These are phyloP conservation scores for Diachrysia chrysitis DNA, from an alignment of 2,888 invertebrate species.

Conservation along the genomic window DNA sequence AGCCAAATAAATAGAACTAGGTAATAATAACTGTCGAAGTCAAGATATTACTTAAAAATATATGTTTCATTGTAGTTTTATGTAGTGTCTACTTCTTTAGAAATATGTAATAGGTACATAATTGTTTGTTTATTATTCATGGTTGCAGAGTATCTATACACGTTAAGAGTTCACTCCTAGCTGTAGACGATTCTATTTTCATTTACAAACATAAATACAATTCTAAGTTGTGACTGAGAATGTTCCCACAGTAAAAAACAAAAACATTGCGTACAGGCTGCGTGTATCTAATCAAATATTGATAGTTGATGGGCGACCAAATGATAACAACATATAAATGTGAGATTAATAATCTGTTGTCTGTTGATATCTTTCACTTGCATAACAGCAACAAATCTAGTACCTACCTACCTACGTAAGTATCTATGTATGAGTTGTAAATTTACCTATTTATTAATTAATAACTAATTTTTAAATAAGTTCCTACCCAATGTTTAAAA, in stretches of 20 bases:
- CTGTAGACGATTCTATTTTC: neutral
- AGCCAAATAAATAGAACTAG: neutral
- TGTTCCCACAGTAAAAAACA: slow-evolving; percentile 6
- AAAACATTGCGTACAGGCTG: neutral
- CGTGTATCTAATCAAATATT: slow-evolving; percentile 6
- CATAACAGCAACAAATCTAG: neutral
- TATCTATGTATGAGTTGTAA: too few relatives aligned
- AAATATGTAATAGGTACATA: too few relatives aligned
- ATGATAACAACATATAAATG: slow-evolving; percentile 2
- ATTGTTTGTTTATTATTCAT: neutral
- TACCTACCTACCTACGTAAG: neutral
- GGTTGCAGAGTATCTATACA: neutral
- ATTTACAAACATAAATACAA: neutral
- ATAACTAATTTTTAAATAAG: too few relatives aligned
- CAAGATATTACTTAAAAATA: neutral
- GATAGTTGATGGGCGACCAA: neutral
- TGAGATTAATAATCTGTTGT: neutral
- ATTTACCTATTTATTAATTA: too few relatives aligned
- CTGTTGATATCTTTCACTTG: neutral
- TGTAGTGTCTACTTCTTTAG: too few relatives aligned
- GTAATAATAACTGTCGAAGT: neutral
- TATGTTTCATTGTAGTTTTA: neutral
- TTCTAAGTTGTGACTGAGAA: neutral
- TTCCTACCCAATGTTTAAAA: too few relatives aligned
- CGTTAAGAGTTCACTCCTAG: neutral